Base-by-base conservation (phyloP, 2,113 vertebrate genomes). In the Chaetodon trifascialis region DNA sequence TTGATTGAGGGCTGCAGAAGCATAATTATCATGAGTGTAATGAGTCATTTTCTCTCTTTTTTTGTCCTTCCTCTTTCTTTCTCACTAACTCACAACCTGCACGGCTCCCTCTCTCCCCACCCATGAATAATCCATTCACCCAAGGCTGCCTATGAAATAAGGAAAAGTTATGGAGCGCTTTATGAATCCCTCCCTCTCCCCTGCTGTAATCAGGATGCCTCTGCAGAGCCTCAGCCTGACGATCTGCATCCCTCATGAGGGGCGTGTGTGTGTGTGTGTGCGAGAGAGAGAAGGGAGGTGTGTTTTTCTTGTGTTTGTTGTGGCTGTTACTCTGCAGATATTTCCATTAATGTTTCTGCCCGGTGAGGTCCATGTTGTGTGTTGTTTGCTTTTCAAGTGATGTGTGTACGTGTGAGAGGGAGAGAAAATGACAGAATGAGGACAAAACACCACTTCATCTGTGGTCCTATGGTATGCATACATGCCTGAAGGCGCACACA, bases 51-150 rank as follows among this genome's bases (percentile, higher is more conserved):
- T 36, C 42, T 25, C 21, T 52, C 10, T 58, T 19, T 25, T 38
- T 23, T 19, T 63, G 16, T 0, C 23, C 7, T 63, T 38, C 23
- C 25, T 19, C 15, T n/a, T 16, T 70, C 30, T 46, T 9, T 55
- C 14, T 34, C 44, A 1, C 15, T 16, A 16, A 7, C 30, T 54
- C 46, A 38, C 34, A 11, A 58, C 56, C 30, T 16, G 59, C 25
- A 4, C 17, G 25, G n/a, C 62, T 80, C 68, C 65, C 59, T 49
- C 79, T 69, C 54, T 84, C 83, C 67, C 85, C 59, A 59, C 8
- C 47, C 85, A 92, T 90, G 65, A 86, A 87, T 87, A 88, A 92
- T 87, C 86, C 75, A 86, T 68, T 64, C 71, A 77, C 62, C 62
- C 68, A 47, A 65, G 79, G 77, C 79, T 81, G 79, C 68, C 71